These are phyloP conservation scores for Poeciliopsis turneri DNA, from an alignment of 2,797 vertebrate species.

Conservation along the genomic window DNA sequence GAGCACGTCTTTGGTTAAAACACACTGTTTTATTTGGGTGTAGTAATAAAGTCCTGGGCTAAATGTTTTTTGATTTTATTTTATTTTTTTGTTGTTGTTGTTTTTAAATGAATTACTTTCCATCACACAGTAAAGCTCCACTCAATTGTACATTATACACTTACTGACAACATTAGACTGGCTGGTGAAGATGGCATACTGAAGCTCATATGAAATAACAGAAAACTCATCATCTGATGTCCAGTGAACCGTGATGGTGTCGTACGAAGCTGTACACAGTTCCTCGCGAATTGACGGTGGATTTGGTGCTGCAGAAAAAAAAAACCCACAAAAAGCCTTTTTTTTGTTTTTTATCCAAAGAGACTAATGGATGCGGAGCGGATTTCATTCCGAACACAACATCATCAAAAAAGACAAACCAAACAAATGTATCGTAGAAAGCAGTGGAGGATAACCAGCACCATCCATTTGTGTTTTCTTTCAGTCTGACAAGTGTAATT, in stretches of 20 bases:
- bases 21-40: constrained; percentile 39
- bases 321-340: constrained; percentile 31
- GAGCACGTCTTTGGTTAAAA: constrained; percentile 15
- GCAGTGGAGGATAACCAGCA: constrained; percentile 33
- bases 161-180: constrained; percentile 97
- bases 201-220: constrained; percentile 96
- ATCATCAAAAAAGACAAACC: constrained; percentile 21
- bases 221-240: constrained; percentile 97
- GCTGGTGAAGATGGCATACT: constrained; percentile 97
- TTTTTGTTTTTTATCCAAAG: neutral
- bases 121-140: constrained; percentile 1
- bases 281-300: constrained; percentile 96
- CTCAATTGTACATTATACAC: constrained; percentile 64
- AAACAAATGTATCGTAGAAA: constrained; percentile 18
- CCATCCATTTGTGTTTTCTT: constrained; percentile 34
- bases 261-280: constrained; percentile 95
- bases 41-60: constrained; percentile 33
- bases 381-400: constrained; percentile 26
- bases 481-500: constrained; percentile 59
- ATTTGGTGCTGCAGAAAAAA: constrained; percentile 86
- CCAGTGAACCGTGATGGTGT: constrained; percentile 99
- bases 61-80: constrained; percentile 8
- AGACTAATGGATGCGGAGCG: constrained; percentile 28
- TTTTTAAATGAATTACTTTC: constrained; percentile 33
- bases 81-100: neutral